Evolutionary conservation across 2,113 vertebrate genomes (phyloP).

Genomic region (Corapipo altera): DNA sequence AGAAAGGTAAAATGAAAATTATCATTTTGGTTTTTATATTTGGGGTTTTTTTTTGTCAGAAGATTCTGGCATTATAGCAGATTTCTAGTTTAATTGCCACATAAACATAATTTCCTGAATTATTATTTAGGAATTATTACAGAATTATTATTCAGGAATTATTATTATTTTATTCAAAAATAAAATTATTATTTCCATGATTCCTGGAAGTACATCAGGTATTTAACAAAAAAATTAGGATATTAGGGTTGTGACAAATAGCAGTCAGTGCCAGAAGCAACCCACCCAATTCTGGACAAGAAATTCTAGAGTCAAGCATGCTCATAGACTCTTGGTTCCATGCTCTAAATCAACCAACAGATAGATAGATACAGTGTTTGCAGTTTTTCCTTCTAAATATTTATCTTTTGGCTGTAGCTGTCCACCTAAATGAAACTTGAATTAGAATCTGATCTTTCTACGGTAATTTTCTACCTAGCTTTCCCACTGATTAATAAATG

Average conservation of each 20-base stretch:
- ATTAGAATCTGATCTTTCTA: not conserved
- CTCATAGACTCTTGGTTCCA: not conserved
- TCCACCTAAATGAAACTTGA: not conserved
- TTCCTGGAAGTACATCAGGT: not conserved
- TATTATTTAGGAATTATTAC: not conserved
- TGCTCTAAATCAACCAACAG: not conserved
- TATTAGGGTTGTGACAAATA: not conserved
- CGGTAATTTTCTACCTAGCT: not conserved
- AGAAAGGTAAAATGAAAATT: not conserved
- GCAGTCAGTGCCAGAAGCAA: not conserved
- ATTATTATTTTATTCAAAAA: not conserved
- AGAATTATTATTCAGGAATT: not conserved
- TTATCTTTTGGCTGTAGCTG: not conserved
- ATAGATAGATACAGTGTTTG: not conserved
- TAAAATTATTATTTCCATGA: not conserved
- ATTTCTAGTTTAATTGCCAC: not conserved
- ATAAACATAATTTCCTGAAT: not conserved
- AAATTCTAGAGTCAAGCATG: not conserved
- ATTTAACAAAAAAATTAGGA: not conserved
- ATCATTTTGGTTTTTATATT: not conserved
- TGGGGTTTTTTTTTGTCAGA: accelerated
- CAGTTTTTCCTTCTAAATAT: not conserved
- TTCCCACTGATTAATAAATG: not conserved
- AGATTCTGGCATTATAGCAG: not conserved
- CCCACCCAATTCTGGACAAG: not conserved